These are phyloP conservation scores for Willowsia nigromaculata DNA, from an alignment of 2,888 invertebrate species.

Conservation along the genomic window DNA sequence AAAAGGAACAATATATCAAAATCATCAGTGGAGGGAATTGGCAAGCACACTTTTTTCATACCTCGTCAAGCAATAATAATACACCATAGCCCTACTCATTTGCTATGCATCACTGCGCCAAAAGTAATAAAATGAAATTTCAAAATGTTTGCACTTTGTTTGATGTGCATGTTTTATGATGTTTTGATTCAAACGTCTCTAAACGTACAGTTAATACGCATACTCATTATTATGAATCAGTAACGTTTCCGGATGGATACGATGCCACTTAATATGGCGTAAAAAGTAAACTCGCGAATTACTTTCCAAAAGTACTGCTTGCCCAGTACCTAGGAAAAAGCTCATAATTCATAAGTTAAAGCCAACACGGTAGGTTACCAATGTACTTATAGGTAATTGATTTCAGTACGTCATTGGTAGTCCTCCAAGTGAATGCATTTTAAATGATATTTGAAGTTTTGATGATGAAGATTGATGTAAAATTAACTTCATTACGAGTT, in stretches of 20 bases:
- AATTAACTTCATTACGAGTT: too few species aligned
- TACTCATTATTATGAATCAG: background rate
- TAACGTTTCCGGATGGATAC: background rate
- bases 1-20: conserved; percentile 39
- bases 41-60: background rate
- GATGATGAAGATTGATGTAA: too few species aligned
- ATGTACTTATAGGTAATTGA: too few species aligned
- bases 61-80: background rate
- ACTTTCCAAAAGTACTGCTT: background rate
- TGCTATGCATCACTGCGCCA: background rate
- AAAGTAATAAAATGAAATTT: conserved; percentile 17
- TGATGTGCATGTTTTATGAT: background rate
- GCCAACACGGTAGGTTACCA: background rate
- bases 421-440: too few species aligned
- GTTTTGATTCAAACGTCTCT: background rate
- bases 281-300: background rate
- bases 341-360: background rate
- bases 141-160: conserved; percentile 19
- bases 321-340: background rate
- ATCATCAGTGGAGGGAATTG: conserved; percentile 8
- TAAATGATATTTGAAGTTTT: too few species aligned
- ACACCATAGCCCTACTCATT: background rate
- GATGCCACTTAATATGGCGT: background rate
- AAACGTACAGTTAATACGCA: background rate
- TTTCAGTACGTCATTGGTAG: too few species aligned